Evolutionary conservation across 2,888 invertebrate species (phyloP).

Genomic region (Notocelia uddmanniana): DNA sequence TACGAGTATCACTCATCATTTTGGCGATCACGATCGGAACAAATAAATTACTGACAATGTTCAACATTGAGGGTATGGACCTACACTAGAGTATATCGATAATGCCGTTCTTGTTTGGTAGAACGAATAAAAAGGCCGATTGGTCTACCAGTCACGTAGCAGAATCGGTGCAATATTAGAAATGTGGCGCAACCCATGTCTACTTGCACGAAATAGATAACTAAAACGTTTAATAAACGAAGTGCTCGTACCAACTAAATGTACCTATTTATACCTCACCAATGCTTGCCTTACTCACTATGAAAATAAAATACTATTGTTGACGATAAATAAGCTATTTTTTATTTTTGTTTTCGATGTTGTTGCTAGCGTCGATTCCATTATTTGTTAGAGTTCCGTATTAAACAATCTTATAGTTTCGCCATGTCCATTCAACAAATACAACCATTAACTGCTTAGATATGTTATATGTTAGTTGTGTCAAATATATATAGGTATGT

Average conservation of each 20-base stretch:
- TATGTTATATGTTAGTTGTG: too few species aligned
- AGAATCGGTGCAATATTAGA: constrained; percentile 5
- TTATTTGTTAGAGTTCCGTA: too few species aligned
- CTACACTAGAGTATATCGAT: constrained; percentile 9
- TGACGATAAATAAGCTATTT: too few species aligned
- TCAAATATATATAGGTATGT: too few species aligned
- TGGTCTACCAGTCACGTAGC: not conserved
- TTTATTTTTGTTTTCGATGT: too few species aligned
- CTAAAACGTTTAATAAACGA: not conserved
- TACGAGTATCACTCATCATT: constrained; percentile 59
- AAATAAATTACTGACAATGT: constrained; percentile 14
- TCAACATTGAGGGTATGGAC: not conserved
- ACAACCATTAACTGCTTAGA: too few species aligned
- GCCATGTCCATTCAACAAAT: too few species aligned
- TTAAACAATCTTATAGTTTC: too few species aligned
- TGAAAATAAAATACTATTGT: too few species aligned
- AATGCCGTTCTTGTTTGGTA: constrained; percentile 8
- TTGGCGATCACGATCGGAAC: constrained; percentile 31
- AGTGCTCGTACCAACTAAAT: not conserved
- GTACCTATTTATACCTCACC: not conserved
- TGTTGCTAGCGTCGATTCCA: too few species aligned
- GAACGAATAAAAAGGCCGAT: constrained; percentile 1
- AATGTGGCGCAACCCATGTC: not conserved
- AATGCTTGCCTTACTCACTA: too few species aligned
- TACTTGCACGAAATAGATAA: not conserved